A percentile compares a stretch with the other conserved stretches of the same genome.
Conservation (phyloP, 2,888 invertebrate species). For the Petrolisthes cinctipes region DNA sequence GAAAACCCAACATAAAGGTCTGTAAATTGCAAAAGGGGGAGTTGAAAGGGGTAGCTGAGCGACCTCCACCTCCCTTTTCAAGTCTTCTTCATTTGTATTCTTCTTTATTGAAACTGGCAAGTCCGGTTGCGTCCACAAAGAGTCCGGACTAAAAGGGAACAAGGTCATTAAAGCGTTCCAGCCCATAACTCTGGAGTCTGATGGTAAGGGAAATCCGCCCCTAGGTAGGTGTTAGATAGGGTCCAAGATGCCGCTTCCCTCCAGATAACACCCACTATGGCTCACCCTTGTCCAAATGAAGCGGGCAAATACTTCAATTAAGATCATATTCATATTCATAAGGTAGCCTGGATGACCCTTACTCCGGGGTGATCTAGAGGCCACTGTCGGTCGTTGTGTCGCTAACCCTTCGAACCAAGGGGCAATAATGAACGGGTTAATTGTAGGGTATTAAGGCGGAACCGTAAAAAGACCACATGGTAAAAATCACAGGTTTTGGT, state of each 20-base stretch:
- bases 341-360: conserved; percentile 36
- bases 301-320: conserved; percentile 51
- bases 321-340: conserved; percentile 57
- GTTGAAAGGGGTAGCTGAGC: neutral
- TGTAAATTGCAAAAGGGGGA: no score
- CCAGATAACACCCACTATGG: neutral
- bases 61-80: neutral
- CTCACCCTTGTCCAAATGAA: neutral
- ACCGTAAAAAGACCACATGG: conserved; percentile 48
- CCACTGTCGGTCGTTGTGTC: conserved; percentile 32
- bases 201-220: neutral
- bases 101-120: conserved; percentile 53
- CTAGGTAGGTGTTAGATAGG: neutral
- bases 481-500: conserved; percentile 51
- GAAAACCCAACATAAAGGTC: no score
- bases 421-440: conserved; percentile 52
- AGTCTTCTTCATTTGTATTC: conserved; percentile 48
- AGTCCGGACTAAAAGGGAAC: conserved; percentile 39
- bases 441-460: conserved; percentile 51
- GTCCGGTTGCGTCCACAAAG: conserved; percentile 50
- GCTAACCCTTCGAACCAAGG: conserved; percentile 27
- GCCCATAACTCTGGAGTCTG: neutral
- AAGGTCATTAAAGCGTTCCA: conserved; percentile 38
- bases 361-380: conserved; percentile 27
- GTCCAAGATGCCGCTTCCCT: neutral